Evolutionary conservation across 2,113 vertebrate species (phyloP).

Genomic region (Thamnophis sirtalis): DNA sequence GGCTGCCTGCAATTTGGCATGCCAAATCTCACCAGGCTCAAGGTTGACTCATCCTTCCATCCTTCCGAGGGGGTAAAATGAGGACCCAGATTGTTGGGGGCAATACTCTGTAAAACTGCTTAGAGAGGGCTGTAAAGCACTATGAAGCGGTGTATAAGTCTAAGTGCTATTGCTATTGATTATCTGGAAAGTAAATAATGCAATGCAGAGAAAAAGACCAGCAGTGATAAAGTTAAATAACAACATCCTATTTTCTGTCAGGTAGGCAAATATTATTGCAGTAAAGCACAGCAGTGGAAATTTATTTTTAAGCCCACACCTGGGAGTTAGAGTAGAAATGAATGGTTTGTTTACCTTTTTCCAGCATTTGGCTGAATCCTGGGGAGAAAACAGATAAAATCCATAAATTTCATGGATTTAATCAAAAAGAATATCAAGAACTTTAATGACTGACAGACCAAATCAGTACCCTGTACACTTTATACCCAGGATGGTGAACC

Average conservation of each 20-base stretch:
- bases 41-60: too few species aligned
- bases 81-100: too few species aligned
- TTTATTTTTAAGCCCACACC: not conserved
- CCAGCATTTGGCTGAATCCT: conserved; percentile 91
- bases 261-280: not conserved
- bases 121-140: too few species aligned
- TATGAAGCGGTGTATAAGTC: too few species aligned
- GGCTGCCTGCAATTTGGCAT: too few species aligned
- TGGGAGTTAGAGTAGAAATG: not conserved
- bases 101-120: too few species aligned
- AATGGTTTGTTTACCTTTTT: conserved; percentile 81
- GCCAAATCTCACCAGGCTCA: too few species aligned
- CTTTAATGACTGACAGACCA: not conserved
- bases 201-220: not conserved
- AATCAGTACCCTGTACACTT: not conserved
- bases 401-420: conserved; percentile 3
- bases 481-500: too few species aligned
- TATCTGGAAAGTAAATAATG: not conserved
- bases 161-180: not conserved
- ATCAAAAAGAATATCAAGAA: conserved; percentile 11
- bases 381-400: conserved; percentile 37
- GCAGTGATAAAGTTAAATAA: not conserved
- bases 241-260: not conserved
- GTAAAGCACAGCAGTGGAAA: not conserved
- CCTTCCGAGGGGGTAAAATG: too few species aligned